Base-by-base conservation (phyloP, 1,140 invertebrate genomes). In the Aleiodes sp. region DNA sequence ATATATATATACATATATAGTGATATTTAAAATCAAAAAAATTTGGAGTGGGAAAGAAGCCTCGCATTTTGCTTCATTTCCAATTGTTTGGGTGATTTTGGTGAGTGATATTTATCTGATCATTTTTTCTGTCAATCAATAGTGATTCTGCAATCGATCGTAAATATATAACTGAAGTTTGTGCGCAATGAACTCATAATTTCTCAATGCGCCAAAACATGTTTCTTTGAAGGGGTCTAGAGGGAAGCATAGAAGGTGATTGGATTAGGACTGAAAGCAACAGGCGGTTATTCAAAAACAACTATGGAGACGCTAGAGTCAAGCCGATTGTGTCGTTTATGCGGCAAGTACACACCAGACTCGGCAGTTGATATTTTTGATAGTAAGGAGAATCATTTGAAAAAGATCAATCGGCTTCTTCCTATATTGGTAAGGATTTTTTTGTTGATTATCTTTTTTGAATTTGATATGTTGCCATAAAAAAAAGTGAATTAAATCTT, bases 291-390 rank as follows among this genome's bases (percentile, higher is more conserved):
- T 35, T 35, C 10, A 6, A 4, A 4, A 7, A 24, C 14, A 29
- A 26, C 19, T 63, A 85, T 85, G 82, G 83, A 85, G 73, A 84
- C 82, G 19, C 75, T 84, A 62, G 83, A 84, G 21, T 75, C 75
- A 26, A 84, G 82, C 56, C 75, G 78, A 26, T 76, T 82, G 52
- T 85, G 84, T 65, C 79, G 84, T 46, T 71, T 85, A 21, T 84
- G 84, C 70, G 84, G 84, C 56, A 82, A 83, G 35, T 73, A 80
- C 31, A 35, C 31, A 2, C 79, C 80, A 6, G 81, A 76, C 7
- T 80, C 82, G 26, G 74, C 78, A 8, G 77, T 84, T 59, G 73
- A 84, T 52, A 83, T 85, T 26, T 85, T 84, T 57, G 82, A 82
- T 71, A 75, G 80, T 64, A 80, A 75, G 9, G 78, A 79, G 26